phyloP scores from a whole-genome alignment of 2,888 invertebrate species.

The Therioaphis trifolii region DNA sequence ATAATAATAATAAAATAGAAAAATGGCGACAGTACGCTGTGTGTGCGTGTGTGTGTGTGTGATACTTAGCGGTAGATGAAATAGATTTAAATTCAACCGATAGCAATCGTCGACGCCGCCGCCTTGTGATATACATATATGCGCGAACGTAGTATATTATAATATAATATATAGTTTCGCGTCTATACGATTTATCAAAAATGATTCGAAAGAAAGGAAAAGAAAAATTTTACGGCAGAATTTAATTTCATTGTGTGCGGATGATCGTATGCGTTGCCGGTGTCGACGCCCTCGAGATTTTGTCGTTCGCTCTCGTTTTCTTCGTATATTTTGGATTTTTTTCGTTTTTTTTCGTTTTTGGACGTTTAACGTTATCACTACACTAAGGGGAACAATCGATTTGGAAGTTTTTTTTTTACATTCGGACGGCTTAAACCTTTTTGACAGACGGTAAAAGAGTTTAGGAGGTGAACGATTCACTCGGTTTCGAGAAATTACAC shows the following conservation, averaged over 20 bases:
- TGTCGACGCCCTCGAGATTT: too few relatives aligned
- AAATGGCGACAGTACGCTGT: conserved; percentile 23
- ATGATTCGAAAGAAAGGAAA: not conserved
- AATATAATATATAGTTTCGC: not conserved
- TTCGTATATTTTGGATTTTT: too few relatives aligned
- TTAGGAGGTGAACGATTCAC: too few relatives aligned
- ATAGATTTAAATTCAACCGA: conserved; percentile 44
- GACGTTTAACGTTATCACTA: too few relatives aligned
- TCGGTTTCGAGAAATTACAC: too few relatives aligned
- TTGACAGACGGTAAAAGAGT: too few relatives aligned
- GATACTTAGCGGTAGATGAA: conserved; percentile 21
- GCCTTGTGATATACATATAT: conserved; percentile 8
- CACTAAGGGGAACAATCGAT: too few relatives aligned
- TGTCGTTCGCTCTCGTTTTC: too few relatives aligned
- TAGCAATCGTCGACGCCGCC: conserved; percentile 24
- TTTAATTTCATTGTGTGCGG: not conserved
- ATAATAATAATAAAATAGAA: conserved; percentile 2
- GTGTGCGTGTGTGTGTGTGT: not conserved
- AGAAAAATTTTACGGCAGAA: not conserved
- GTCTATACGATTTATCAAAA: conserved; percentile 41
- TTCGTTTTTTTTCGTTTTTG: too few relatives aligned
- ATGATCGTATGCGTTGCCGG: too few relatives aligned
- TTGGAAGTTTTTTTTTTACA: too few relatives aligned
- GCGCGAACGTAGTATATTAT: not conserved
- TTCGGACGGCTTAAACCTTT: too few relatives aligned